phyloP scores from a whole-genome alignment of 1,140 invertebrate species.

The Bombus pyrosoma region DNA sequence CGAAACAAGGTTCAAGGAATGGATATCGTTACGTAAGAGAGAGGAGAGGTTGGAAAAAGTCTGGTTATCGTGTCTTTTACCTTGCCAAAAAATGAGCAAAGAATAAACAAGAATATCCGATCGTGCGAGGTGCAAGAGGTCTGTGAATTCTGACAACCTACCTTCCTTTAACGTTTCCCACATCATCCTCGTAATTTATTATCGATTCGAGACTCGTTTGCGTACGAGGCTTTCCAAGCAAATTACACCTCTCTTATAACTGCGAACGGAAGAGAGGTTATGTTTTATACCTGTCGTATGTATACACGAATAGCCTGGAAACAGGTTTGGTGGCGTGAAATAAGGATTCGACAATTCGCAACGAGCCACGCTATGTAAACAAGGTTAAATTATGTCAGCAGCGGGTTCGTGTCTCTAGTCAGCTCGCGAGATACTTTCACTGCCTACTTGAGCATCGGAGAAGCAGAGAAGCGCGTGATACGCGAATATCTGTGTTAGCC shows the following conservation, averaged over 20 bases:
- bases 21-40: not conserved
- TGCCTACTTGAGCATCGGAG: not conserved
- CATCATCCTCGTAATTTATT: not conserved
- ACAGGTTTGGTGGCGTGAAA: not conserved
- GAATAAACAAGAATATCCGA: not conserved
- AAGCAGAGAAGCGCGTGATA: not conserved
- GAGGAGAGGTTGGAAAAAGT: not conserved
- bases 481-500: not conserved
- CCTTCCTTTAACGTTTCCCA: not conserved
- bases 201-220: not conserved
- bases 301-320: not conserved
- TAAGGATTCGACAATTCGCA: not conserved
- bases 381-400: slow-evolving; percentile 7
- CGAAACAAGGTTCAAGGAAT: not conserved
- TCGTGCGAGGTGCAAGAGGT: not conserved
- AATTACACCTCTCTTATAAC: not conserved
- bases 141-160: not conserved
- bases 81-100: not conserved
- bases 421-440: not conserved
- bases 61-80: not conserved
- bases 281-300: too few species aligned
- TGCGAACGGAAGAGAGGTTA: not conserved
- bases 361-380: not conserved
- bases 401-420: too few species aligned
- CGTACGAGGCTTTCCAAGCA: not conserved